Percentiles rank a stretch among this genome's conserved stretches.
phyloP scores from a whole-genome alignment of 1,140 invertebrate species.

The Eumaeus atala region DNA sequence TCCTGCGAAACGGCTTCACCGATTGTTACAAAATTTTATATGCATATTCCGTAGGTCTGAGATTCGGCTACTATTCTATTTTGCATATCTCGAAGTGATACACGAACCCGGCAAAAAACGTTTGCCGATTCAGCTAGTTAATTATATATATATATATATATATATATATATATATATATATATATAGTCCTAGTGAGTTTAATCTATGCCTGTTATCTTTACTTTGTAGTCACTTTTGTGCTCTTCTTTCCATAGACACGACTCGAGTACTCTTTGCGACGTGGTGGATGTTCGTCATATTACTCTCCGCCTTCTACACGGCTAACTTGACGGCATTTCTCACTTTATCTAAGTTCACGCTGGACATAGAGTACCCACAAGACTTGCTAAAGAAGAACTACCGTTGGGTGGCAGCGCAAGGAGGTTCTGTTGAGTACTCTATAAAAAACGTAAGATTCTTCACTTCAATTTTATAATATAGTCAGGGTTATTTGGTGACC shows the following conservation, averaged over 20 bases:
- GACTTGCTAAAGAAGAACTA: slow-evolving; percentile 81
- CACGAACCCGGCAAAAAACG: too few species aligned
- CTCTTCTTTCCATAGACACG: slow-evolving; percentile 77
- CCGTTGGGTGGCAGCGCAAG: slow-evolving; percentile 80
- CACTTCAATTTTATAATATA: background rate
- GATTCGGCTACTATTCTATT: too few species aligned
- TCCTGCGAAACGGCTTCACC: too few species aligned
- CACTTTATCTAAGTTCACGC: slow-evolving; percentile 87
- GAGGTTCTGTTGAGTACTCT: slow-evolving; percentile 79
- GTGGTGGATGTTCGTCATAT: slow-evolving; percentile 93
- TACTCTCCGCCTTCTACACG: slow-evolving; percentile 93
- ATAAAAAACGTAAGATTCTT: slow-evolving; percentile 73
- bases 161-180: too few species aligned
- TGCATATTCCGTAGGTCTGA: too few species aligned
- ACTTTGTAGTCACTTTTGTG: background rate
- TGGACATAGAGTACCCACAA: slow-evolving; percentile 81
- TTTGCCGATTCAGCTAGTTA: too few species aligned
- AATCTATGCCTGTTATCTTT: too few species aligned
- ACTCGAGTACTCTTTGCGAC: slow-evolving; percentile 88
- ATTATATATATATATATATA: too few species aligned
- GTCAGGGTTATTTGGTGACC: too few species aligned
- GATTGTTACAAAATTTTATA: too few species aligned
- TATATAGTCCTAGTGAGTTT: too few species aligned
- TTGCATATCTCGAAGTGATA: too few species aligned
- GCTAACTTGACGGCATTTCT: slow-evolving; percentile 93